These are phyloP conservation scores for Dryobates pubescens DNA, from an alignment of 2,797 vertebrate genomes.

Conservation along the genomic window DNA sequence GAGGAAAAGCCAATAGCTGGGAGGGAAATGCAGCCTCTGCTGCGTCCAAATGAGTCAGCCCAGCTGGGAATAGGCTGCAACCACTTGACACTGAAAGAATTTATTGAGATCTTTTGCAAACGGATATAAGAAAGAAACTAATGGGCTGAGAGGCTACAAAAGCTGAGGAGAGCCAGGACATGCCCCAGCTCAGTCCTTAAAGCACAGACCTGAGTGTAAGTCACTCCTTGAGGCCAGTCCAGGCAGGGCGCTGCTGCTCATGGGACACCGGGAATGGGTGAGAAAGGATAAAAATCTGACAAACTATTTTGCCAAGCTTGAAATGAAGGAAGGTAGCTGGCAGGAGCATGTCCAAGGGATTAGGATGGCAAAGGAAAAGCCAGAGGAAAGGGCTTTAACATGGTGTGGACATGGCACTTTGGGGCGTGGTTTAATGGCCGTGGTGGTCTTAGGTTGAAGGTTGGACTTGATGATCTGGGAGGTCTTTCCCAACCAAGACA, in stretches of 20 bases:
- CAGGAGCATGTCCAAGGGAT: rapidly evolving
- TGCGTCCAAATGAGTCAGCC: conserved; percentile 27
- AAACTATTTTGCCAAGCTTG: neutral
- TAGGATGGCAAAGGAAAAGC: rapidly evolving
- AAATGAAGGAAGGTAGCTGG: neutral
- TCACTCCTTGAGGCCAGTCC: neutral
- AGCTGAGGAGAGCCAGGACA: conserved; percentile 1
- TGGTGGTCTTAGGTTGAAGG: too few species aligned
- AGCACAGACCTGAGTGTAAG: conserved; percentile 11
- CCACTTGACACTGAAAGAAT: conserved; percentile 56
- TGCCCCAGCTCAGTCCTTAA: conserved; percentile 7
- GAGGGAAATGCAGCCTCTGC: neutral
- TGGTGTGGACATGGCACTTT: too few species aligned
- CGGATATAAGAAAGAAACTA: conserved; percentile 57
- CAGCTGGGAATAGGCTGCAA: conserved; percentile 56
- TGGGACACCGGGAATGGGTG: neutral
- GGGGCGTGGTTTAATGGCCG: too few species aligned
- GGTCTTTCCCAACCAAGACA: too few species aligned
- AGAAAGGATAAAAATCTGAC: neutral
- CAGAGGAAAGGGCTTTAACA: neutral
- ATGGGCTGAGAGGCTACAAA: conserved; percentile 43
- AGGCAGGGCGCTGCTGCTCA: neutral
- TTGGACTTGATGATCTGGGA: too few species aligned
- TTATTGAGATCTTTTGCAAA: conserved; percentile 62
- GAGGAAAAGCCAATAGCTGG: neutral